Evolutionary conservation across 1,140 invertebrate genomes (phyloP).

Genomic region (Ceratoteleas bidentatus): DNA sequence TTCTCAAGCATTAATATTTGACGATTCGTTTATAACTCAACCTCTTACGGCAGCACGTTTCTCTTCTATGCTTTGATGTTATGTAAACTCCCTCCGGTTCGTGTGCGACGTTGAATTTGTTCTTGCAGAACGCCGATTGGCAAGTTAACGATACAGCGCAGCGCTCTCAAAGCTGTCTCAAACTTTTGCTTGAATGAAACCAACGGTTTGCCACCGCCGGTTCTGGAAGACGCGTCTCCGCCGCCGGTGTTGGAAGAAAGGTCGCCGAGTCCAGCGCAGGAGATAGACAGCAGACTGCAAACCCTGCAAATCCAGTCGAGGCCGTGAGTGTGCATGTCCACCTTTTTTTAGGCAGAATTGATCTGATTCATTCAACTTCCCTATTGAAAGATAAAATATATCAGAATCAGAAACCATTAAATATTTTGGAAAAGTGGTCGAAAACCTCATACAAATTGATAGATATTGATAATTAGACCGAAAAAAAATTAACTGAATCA

Average conservation of each 20-base stretch:
- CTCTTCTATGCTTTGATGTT: slow-evolving; percentile 18
- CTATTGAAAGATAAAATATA: too few relatives aligned
- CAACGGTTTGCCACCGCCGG: slow-evolving; percentile 66
- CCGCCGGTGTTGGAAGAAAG: slow-evolving; percentile 71
- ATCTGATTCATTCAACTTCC: too few relatives aligned
- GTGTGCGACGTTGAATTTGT: slow-evolving; percentile 51
- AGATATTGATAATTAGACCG: too few relatives aligned
- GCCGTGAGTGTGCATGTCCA: slow-evolving; percentile 74
- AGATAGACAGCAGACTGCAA: slow-evolving; percentile 77
- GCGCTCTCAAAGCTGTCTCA: slow-evolving; percentile 54
- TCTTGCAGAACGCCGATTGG: slow-evolving; percentile 71
- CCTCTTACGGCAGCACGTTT: slow-evolving; percentile 5
- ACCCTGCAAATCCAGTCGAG: slow-evolving; percentile 76
- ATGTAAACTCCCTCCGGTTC: slow-evolving; percentile 12
- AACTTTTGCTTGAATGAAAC: slow-evolving; percentile 73
- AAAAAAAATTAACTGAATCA: too few relatives aligned
- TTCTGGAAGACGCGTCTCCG: slow-evolving; percentile 73
- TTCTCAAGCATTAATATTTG: too few relatives aligned
- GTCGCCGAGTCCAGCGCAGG: slow-evolving; percentile 74
- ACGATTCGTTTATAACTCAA: too few relatives aligned
- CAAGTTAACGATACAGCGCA: slow-evolving; percentile 70
- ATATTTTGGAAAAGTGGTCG: too few relatives aligned
- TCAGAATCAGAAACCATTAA: too few relatives aligned
- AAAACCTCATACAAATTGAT: too few relatives aligned
- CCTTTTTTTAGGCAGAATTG: too few relatives aligned